Conservation (phyloP, 2,888 invertebrate genomes). For the Deilephila elpenor region DNA sequence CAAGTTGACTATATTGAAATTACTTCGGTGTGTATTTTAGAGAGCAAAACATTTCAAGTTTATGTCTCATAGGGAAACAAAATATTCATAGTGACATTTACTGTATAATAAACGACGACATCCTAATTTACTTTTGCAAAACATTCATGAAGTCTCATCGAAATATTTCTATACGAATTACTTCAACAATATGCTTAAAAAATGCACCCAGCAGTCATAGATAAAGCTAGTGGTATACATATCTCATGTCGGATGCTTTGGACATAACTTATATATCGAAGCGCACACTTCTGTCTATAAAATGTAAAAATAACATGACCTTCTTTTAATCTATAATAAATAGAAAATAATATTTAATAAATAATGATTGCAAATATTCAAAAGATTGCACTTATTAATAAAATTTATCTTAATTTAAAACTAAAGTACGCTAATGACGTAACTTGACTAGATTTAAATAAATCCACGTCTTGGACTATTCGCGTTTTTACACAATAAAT, state of each 20-base stretch:
- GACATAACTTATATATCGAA: neutral
- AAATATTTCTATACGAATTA: neutral
- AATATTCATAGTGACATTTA: too few relatives aligned
- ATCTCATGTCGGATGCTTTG: too few relatives aligned
- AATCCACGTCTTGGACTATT: neutral
- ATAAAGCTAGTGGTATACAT: neutral
- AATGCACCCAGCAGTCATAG: neutral
- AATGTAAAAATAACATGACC: neutral
- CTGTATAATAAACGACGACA: too few relatives aligned
- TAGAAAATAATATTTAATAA: neutral
- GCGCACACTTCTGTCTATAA: too few relatives aligned
- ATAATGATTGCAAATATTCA: neutral
- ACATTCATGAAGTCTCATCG: too few relatives aligned
- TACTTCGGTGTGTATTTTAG: too few relatives aligned
- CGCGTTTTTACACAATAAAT: neutral
- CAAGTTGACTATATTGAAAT: too few relatives aligned
- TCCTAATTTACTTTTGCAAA: neutral
- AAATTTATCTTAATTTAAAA: constrained; percentile 32
- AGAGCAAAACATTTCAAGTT: too few relatives aligned
- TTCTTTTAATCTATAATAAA: constrained; percentile 3
- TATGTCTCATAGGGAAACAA: too few relatives aligned
- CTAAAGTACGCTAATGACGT: neutral
- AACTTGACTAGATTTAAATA: constrained; percentile 16
- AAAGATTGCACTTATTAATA: constrained; percentile 20
- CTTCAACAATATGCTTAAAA: neutral